These are phyloP conservation scores for Picathartes gymnocephalus DNA, from an alignment of 2,113 vertebrate species.

Conservation along the genomic window DNA sequence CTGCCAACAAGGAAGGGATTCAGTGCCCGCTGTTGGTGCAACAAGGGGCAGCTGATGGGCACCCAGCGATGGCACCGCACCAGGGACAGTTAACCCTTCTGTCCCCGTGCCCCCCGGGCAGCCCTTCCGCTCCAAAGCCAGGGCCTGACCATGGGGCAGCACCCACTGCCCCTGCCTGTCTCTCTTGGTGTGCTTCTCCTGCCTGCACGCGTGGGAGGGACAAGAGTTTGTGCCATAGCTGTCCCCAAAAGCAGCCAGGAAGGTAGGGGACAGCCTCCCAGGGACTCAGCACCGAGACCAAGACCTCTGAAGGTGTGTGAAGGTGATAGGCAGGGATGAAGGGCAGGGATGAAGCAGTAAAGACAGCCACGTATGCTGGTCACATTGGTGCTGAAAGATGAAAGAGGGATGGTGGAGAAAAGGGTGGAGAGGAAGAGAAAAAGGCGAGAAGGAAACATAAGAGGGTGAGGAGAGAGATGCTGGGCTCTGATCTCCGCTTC, in stretches of 20 bases:
- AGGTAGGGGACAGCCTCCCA: neutral
- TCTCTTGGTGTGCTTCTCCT: neutral
- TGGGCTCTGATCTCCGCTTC: neutral
- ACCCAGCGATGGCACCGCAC: neutral
- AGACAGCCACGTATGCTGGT: rapidly evolving
- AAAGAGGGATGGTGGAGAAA: neutral
- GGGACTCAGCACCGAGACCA: rapidly evolving
- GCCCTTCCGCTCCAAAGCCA: neutral
- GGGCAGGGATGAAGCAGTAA: neutral
- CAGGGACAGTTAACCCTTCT: neutral
- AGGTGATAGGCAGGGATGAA: neutral
- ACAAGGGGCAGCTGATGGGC: neutral
- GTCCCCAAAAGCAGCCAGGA: neutral
- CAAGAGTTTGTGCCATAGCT: rapidly evolving
- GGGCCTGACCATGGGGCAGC: rapidly evolving
- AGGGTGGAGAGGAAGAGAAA: neutral
- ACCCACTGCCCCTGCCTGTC: rapidly evolving
- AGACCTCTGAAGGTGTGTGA: neutral
- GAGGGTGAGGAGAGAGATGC: neutral
- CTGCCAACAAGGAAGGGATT: slow-evolving; percentile 51
- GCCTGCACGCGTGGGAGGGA: rapidly evolving
- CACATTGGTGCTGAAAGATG: neutral
- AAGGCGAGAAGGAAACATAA: neutral
- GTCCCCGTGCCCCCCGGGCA: rapidly evolving
- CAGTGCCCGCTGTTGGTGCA: slow-evolving; percentile 44